A percentile compares a stretch with the other conserved stretches of the same genome.
Evolutionary conservation across 2,113 vertebrate genomes (phyloP).

Genomic region (Leptosomus discolor): DNA sequence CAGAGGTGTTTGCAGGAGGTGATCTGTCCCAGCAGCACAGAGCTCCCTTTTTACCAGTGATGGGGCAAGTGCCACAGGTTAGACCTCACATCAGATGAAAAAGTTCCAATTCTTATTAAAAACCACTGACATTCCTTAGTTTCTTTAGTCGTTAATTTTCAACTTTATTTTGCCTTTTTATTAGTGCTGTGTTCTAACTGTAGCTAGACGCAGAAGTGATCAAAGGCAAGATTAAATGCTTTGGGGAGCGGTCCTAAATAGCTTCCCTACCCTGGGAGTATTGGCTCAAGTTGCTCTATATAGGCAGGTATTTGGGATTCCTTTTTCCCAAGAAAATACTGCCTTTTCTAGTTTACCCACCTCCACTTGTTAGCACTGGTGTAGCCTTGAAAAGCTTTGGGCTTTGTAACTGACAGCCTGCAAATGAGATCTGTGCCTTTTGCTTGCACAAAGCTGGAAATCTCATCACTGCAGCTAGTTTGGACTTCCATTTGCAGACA

Average conservation of each 20-base stretch:
- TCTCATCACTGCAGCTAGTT: not conserved
- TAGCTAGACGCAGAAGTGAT: not conserved
- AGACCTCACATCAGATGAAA: not conserved
- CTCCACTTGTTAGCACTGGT: not conserved
- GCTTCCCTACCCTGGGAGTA: not conserved
- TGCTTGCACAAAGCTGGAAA: not conserved
- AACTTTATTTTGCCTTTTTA: not conserved
- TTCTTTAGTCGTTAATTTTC: not conserved
- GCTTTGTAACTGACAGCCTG: not conserved
- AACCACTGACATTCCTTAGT: fast-evolving
- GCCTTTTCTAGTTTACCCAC: not conserved
- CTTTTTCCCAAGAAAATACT: not conserved
- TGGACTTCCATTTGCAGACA: not conserved
- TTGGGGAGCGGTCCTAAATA: not conserved
- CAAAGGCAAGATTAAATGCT: not conserved
- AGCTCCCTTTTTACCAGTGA: too few relatives aligned
- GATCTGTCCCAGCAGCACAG: not conserved
- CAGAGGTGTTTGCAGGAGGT: not conserved
- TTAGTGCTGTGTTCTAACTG: not conserved
- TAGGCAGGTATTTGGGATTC: not conserved
- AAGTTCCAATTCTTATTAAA: not conserved
- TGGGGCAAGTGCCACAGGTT: not conserved
- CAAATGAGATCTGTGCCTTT: not conserved
- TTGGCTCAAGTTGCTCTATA: not conserved
- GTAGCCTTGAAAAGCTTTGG: not conserved